A percentile compares a stretch with the other conserved stretches of the same genome.
Evolutionary conservation across 2,797 vertebrate genomes (phyloP).

Genomic region (Distichodus sexfasciatus): DNA sequence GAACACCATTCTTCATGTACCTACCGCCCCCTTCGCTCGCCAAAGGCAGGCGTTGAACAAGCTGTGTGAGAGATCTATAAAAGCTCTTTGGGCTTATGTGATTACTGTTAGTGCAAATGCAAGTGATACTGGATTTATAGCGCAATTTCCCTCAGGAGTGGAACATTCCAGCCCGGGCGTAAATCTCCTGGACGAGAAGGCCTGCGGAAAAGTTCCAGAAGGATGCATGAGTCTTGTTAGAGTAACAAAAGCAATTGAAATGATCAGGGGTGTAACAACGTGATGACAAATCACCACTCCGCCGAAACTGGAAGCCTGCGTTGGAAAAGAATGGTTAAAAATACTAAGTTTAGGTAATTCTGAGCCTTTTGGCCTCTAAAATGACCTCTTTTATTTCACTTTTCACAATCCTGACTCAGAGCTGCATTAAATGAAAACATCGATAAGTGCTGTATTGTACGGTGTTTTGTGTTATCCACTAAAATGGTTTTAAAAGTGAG

Average conservation of each 20-base stretch:
- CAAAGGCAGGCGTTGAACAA: constrained; percentile 34
- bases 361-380: too few relatives aligned
- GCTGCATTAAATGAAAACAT: too few relatives aligned
- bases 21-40: constrained; percentile 23
- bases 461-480: too few relatives aligned
- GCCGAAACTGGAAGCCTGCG: too few relatives aligned
- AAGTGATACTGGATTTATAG: constrained; percentile 53
- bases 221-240: constrained; percentile 19
- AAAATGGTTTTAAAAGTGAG: too few relatives aligned
- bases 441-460: too few relatives aligned
- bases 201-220: constrained; percentile 16
- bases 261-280: not conserved
- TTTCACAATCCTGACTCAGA: too few relatives aligned
- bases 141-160: constrained; percentile 43
- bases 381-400: too few relatives aligned
- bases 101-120: constrained; percentile 47
- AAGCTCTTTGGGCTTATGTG: constrained; percentile 42
- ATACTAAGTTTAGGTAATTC: too few relatives aligned
- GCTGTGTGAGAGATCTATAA: constrained; percentile 36
- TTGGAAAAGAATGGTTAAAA: too few relatives aligned
- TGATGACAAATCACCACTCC: not conserved
- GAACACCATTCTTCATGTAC: constrained; percentile 44
- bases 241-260: constrained; percentile 8
- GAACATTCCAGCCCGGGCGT: constrained; percentile 36
- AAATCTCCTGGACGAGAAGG: constrained; percentile 50